These are phyloP conservation scores for Montipora sp. DNA, from an alignment of 64 coral and sea anemone genomes.

Conservation along the genomic window DNA sequence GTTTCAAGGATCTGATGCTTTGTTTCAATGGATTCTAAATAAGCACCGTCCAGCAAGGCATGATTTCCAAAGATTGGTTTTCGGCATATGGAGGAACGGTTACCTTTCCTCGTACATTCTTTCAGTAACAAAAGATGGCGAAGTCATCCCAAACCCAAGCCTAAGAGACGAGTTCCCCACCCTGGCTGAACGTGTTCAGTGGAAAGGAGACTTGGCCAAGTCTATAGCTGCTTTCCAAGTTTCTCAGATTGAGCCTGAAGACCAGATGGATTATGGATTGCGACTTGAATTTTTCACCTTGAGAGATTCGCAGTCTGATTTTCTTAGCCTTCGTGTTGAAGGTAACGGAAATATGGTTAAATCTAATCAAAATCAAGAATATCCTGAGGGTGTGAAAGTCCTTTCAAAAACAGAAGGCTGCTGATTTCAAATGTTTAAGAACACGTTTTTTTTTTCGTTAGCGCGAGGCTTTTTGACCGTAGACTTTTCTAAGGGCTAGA, in stretches of 20 bases:
- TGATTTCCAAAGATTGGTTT: neutral
- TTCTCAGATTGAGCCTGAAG: neutral
- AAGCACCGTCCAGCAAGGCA: neutral
- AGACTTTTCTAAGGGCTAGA: no score
- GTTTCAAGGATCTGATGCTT: neutral
- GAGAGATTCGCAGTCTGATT: neutral
- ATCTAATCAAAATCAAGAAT: no score
- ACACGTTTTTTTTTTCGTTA: no score
- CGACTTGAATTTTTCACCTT: neutral
- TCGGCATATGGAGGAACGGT: neutral
- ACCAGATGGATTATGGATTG: constrained; percentile 18
- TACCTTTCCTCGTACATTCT: neutral
- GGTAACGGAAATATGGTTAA: neutral
- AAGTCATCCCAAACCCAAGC: neutral
- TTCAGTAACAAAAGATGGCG: neutral
- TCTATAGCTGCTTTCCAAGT: neutral
- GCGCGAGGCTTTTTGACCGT: no score
- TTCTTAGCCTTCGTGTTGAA: constrained; percentile 1
- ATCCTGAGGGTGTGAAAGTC: no score
- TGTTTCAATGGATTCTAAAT: neutral
- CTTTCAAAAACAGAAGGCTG: no score
- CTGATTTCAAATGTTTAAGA: neutral
- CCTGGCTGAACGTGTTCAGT: neutral
- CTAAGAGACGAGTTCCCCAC: neutral
- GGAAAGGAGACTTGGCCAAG: constrained; percentile 19